Conservation (phyloP, 2,888 invertebrate species). For the Suillia variegata region DNA sequence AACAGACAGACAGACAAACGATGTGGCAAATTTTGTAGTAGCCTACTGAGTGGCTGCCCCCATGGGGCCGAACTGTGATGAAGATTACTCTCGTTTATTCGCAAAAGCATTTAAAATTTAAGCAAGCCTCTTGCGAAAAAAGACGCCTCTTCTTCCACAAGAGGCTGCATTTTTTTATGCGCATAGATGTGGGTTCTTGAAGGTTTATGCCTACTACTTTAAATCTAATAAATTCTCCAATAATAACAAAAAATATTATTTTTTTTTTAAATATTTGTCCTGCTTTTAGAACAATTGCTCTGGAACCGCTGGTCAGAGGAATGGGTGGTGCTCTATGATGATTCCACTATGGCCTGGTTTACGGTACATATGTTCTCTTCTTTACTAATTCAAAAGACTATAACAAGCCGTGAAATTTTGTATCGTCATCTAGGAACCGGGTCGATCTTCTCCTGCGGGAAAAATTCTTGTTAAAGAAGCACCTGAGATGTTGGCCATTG, state of each 20-base stretch:
- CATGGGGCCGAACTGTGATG: slow-evolving; percentile 13
- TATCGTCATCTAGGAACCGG: slow-evolving; percentile 51
- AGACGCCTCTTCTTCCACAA: neutral
- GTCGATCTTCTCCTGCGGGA: slow-evolving; percentile 59
- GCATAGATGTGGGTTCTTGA: no score
- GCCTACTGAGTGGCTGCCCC: slow-evolving; percentile 11
- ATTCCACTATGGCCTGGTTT: slow-evolving; percentile 87
- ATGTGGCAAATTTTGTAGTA: slow-evolving; percentile 14
- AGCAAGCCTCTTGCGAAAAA: neutral
- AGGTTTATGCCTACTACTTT: neutral
- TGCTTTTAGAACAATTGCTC: slow-evolving; percentile 73
- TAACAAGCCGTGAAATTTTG: no score
- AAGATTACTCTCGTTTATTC: slow-evolving; percentile 17
- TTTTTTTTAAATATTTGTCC: neutral
- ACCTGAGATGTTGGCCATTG: slow-evolving; percentile 80
- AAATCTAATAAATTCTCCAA: no score
- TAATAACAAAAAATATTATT: no score
- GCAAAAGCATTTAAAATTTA: slow-evolving; percentile 1
- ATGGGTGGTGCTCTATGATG: slow-evolving; percentile 83
- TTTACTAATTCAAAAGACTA: no score
- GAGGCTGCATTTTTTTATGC: neutral
- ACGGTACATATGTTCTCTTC: slow-evolving; percentile 64
- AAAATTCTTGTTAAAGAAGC: slow-evolving; percentile 74
- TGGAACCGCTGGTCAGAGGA: slow-evolving; percentile 82
- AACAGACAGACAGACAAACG: no score